phyloP scores from a whole-genome alignment of 2,888 invertebrate species.

The Stictocephala bisonia region DNA sequence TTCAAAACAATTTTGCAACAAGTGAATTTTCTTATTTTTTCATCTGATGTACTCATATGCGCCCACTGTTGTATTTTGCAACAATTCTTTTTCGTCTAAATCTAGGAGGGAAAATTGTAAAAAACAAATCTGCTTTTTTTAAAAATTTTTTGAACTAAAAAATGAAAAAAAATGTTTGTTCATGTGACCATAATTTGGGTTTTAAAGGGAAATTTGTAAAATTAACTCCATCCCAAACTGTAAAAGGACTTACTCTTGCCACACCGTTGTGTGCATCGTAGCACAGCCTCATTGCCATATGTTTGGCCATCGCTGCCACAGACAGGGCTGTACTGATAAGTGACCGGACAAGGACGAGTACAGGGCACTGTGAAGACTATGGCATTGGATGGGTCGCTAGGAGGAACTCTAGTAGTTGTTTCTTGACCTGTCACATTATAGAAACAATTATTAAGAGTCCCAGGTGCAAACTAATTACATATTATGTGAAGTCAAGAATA shows the following conservation, averaged over 20 bases:
- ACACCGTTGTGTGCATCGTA: conserved; percentile 67
- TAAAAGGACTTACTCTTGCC: conserved; percentile 5
- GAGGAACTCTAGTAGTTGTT: conserved; percentile 4
- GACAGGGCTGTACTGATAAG: conserved; percentile 67
- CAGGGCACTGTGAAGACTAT: conserved; percentile 65
- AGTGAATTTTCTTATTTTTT: not conserved
- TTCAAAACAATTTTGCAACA: not conserved
- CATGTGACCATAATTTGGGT: no score
- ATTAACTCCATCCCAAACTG: no score
- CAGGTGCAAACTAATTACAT: no score
- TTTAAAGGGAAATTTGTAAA: no score
- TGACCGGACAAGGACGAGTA: conserved; percentile 74
- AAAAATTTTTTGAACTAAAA: no score
- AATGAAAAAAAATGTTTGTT: no score
- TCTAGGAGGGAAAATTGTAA: not conserved
- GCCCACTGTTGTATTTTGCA: not conserved
- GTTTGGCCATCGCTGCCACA: conserved; percentile 78
- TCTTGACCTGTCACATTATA: no score
- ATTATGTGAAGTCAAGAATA: no score
- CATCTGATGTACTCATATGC: not conserved
- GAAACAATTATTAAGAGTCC: no score
- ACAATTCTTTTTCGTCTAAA: not conserved
- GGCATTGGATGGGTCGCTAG: conserved; percentile 5
- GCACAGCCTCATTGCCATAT: conserved; percentile 79
- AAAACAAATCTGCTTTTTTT: no score